Evolutionary conservation across 2,888 invertebrate genomes (phyloP).

Genomic region (Oscheius sp.): DNA sequence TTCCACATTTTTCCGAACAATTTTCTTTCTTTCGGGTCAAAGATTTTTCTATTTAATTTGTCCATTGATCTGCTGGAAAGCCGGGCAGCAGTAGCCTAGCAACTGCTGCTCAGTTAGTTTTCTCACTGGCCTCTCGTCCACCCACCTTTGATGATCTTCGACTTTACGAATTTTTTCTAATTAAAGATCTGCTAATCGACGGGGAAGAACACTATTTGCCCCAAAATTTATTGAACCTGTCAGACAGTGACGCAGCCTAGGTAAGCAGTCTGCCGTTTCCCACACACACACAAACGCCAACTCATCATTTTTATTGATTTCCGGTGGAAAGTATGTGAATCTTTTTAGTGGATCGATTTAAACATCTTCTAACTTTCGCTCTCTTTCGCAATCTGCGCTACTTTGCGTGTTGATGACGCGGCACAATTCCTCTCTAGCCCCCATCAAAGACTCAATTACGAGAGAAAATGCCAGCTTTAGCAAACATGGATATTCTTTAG

Average conservation of each 20-base stretch:
- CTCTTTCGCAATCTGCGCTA: not conserved
- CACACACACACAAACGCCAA: not conserved
- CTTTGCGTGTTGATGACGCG: too few species aligned
- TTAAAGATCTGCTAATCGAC: not conserved
- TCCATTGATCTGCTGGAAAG: not conserved
- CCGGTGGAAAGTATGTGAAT: not conserved
- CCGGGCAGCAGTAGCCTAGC: conserved; percentile 15
- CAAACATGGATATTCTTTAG: not conserved
- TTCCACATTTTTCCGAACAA: not conserved
- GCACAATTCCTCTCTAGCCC: not conserved
- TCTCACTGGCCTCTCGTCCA: not conserved
- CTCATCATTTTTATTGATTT: conserved; percentile 20
- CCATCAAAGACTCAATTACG: conserved; percentile 2
- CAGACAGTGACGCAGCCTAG: conserved; percentile 11
- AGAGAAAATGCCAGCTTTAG: not conserved
- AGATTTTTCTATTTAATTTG: not conserved
- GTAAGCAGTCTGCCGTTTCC: conserved; percentile 11
- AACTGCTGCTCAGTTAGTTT: conserved; percentile 4
- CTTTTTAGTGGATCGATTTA: not conserved
- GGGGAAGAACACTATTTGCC: conserved; percentile 13
- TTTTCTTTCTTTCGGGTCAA: not conserved
- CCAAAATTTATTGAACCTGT: conserved; percentile 31
- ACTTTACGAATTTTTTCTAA: not conserved
- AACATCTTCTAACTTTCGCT: not conserved
- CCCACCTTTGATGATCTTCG: not conserved